Evolutionary conservation across 2,888 invertebrate genomes (phyloP), one percentile per base, ranked within the genome.

Genomic region (Meteorus cinctellus): DNA sequence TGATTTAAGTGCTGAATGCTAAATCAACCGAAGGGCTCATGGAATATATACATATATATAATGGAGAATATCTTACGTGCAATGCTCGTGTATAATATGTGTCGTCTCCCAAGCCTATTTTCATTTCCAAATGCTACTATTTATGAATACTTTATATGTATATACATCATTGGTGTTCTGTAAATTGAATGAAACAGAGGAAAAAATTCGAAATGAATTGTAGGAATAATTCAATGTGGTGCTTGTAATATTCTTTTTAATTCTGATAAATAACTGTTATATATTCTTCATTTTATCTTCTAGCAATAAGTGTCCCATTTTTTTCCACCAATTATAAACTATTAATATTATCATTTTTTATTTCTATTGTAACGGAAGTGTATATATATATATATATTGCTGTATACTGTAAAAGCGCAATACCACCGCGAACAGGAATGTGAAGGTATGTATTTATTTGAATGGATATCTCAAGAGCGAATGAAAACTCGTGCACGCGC

Each of bases 1-100:
- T 89, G 89, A 89, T 89, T 89, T 89, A 89, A 89, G 87, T 87
- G 88, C 88, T 88, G 89, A 89, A 89, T 89, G 88, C 88, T 89
- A 89, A 89, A 89, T 89, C 89, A 89, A 88, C 87, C 86, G 84
- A 86, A 86, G 84, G 86, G 83, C 79, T 81, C 82, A 19, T 55
- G 2, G 19, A 19, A 55, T 19, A 55, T 19, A 19, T 55, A 19
- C 2, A 55, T 19, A 55, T 19, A 55, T 19, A 55, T 19, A 55
- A 10, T 55, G n/a, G 2, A 55, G 55, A 55, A 55, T 55, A 55
- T 55, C 8, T 55, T 55, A 55, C 19, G 55, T 55, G 19, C 55
- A 19, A 55, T 55, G 19, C 55, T 10, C n/a, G 55, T 55, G 19
- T 55, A 55, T 19, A 41, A 55, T 55, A 19, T 55, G 55, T 55